Evolutionary conservation across 1,140 invertebrate species (phyloP).

Genomic region (Trichoplusia ni): DNA sequence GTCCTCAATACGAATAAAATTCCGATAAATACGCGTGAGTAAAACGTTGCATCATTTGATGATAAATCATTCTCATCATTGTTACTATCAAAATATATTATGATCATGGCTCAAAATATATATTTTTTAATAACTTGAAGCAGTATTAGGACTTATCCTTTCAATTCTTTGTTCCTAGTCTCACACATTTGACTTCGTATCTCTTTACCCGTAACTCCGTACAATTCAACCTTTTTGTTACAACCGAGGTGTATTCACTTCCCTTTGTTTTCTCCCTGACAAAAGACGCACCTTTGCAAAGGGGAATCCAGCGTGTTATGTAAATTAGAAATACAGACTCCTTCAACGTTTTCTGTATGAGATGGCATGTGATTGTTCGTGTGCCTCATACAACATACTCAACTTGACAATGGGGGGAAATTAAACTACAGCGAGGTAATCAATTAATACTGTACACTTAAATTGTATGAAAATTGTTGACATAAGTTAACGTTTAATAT

Average conservation of each 20-base stretch:
- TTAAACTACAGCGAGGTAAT: no score
- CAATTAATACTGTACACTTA: no score
- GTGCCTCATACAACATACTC: no score
- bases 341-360: constrained; percentile 36
- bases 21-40: no score
- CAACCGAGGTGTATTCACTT: constrained; percentile 41
- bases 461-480: no score
- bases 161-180: not conserved
- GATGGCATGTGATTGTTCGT: not conserved
- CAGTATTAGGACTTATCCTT: not conserved
- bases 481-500: no score
- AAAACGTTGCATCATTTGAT: no score
- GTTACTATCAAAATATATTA: no score
- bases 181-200: constrained; percentile 31
- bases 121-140: not conserved
- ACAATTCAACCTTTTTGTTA: constrained; percentile 55
- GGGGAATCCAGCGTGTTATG: constrained; percentile 69
- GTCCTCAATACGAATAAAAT: no score
- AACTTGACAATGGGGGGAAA: no score
- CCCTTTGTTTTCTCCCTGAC: constrained; percentile 66
- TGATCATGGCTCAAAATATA: not conserved
- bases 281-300: constrained; percentile 70
- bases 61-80: no score
- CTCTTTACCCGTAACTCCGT: constrained; percentile 45
- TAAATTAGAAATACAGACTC: constrained; percentile 69